phyloP scores from a whole-genome alignment of 2,113 vertebrate species.

The Chamaea fasciata region DNA sequence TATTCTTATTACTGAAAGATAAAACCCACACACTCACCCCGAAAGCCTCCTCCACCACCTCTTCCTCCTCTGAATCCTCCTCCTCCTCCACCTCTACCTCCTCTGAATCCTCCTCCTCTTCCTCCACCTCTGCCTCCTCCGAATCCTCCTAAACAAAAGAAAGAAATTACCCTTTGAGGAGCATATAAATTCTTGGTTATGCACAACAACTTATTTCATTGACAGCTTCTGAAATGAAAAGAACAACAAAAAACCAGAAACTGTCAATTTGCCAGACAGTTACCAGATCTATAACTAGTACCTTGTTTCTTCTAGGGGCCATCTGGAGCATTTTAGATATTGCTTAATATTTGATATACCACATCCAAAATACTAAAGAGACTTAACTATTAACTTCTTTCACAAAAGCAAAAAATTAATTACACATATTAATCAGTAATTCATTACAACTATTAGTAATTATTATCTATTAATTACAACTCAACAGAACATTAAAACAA shows the following conservation, averaged over 20 bases:
- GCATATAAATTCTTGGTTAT: background rate
- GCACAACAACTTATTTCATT: background rate
- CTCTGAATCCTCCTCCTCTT: slow-evolving; percentile 66
- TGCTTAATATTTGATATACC: background rate
- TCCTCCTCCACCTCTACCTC: slow-evolving; percentile 72
- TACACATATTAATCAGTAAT: background rate
- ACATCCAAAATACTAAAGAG: background rate
- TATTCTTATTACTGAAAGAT: background rate
- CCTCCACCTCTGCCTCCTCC: slow-evolving; percentile 77
- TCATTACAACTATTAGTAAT: background rate
- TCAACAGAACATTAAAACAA: background rate
- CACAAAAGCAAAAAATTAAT: background rate
- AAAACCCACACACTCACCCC: slow-evolving; percentile 61
- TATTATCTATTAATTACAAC: background rate
- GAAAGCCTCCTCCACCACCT: slow-evolving; percentile 80
- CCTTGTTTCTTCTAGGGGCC: background rate
- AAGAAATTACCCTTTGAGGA: background rate
- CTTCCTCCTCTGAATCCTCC: slow-evolving; percentile 77
- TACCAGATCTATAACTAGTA: background rate
- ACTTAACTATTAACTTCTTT: background rate
- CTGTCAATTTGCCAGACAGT: background rate
- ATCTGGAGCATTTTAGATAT: background rate
- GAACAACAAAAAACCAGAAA: background rate
- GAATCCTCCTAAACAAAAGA: slow-evolving; percentile 71
- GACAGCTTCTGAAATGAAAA: background rate